These are phyloP conservation scores for Echinarachnius parma DNA, from an alignment of 53 echinoderm and acorn worm species.

Conservation along the genomic window DNA sequence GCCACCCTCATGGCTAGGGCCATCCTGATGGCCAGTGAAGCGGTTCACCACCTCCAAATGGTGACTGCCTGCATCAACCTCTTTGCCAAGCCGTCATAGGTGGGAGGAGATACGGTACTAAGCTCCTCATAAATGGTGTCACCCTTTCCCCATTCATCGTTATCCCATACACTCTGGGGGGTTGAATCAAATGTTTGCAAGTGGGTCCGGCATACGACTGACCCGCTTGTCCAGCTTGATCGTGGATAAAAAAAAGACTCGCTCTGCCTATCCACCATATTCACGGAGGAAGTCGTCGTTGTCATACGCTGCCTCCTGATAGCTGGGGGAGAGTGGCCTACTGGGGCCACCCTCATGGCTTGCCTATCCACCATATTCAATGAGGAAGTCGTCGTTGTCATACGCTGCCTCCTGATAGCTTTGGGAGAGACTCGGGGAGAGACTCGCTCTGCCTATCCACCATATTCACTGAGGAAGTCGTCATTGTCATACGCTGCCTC, in stretches of 20 bases:
- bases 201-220: conserved; percentile 11
- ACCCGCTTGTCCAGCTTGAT: not conserved
- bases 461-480: too few species aligned
- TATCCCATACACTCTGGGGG: not conserved
- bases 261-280: not conserved
- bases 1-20: not conserved
- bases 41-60: too few species aligned
- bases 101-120: not conserved
- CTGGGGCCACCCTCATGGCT: not conserved
- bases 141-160: not conserved
- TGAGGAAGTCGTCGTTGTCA: too few species aligned
- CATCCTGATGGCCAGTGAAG: conserved; percentile 5
- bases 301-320: not conserved
- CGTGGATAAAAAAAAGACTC: not conserved
- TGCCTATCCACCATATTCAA: too few species aligned
- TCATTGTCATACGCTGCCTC: too few species aligned
- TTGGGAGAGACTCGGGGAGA: too few species aligned
- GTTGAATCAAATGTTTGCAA: not conserved
- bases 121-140: conserved; percentile 3
- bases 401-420: too few species aligned
- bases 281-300: not conserved
- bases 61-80: too few species aligned
- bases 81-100: conserved; percentile 1
- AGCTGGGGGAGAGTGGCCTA: not conserved
- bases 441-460: too few species aligned